Evolutionary conservation across 2,797 vertebrate species (phyloP).

Genomic region (Gymnoscopelus braueri): DNA sequence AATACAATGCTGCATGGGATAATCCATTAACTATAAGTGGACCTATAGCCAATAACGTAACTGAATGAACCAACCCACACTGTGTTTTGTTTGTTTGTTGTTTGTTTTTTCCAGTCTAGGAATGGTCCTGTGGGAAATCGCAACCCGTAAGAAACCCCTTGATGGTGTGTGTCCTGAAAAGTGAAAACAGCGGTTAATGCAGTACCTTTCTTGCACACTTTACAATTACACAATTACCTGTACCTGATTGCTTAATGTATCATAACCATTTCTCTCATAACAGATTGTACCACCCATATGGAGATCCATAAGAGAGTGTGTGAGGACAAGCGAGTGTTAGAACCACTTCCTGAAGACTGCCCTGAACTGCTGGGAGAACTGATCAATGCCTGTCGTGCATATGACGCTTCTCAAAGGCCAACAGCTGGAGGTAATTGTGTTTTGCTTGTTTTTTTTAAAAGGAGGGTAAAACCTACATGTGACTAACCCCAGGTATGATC

Average conservation of each 20-base stretch:
- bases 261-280: background rate
- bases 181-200: background rate
- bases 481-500: too few species aligned
- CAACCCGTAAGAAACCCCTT: conserved; percentile 82
- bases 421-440: too few species aligned
- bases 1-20: too few species aligned
- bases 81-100: conserved; percentile 16
- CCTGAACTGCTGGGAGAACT: conserved; percentile 69
- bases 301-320: conserved; percentile 76
- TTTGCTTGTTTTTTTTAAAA: conserved; percentile 34
- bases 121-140: conserved; percentile 90
- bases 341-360: conserved; percentile 80
- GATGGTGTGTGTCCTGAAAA: conserved; percentile 82
- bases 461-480: too few species aligned
- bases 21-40: too few species aligned
- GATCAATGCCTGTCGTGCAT: background rate
- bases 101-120: conserved; percentile 86
- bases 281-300: conserved; percentile 58
- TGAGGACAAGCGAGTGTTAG: conserved; percentile 35
- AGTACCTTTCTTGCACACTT: background rate
- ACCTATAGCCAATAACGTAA: too few species aligned
- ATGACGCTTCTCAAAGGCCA: too few species aligned
- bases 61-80: background rate
- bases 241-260: background rate
- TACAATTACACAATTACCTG: background rate